Base-by-base conservation (phyloP, 2,888 invertebrate species). In the Branchellion lobata region DNA sequence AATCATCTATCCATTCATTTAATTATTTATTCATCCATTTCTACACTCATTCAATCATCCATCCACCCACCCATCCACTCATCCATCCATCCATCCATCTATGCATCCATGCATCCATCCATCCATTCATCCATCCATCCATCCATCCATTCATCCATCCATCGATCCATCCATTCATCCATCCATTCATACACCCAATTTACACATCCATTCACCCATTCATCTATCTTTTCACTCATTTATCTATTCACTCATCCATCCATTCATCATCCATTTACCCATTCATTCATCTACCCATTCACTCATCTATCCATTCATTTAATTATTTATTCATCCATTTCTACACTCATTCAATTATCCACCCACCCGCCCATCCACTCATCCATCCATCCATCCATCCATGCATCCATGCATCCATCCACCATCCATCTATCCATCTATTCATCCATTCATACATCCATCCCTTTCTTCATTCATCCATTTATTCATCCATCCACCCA, bases 41-140 rank as follows among this genome's bases (percentile, higher is more conserved):
- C 5, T 21, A 3, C 31, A 31, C 29, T 18, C 69, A 33, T 29
- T 24, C 27, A 29, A 3, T 29, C 69, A 21, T 29, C 8, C 69
- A 69, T 69, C 27, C 34, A 57, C 21, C 24, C 61, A n/a, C n/a
- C n/a, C n/a, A 65, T 29, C n/a, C 65, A 65, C n/a, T 8, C 65
- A 65, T 29, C n/a, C 65, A 65, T 29, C n/a, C 65, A 65, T 29
- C n/a, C 65, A 65, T 29, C n/a, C 65, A 65, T 29, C n/a, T 21
- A 65, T 29, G 5, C 65, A 65, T 29, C n/a, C 71, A 71, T n/a
- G 8, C 40, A 65, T 27, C 29, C 65, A 65, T 27, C 29, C 65
- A 65, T 27, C 29, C 29, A 65, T 27, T 21, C 24, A 27, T 65
- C 29, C n/a, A n/a, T n/a, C n/a, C n/a, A n/a, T 8, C n/a, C n/a